Conservation (phyloP, 2,888 invertebrate genomes). For the Abscondita cerata region DNA sequence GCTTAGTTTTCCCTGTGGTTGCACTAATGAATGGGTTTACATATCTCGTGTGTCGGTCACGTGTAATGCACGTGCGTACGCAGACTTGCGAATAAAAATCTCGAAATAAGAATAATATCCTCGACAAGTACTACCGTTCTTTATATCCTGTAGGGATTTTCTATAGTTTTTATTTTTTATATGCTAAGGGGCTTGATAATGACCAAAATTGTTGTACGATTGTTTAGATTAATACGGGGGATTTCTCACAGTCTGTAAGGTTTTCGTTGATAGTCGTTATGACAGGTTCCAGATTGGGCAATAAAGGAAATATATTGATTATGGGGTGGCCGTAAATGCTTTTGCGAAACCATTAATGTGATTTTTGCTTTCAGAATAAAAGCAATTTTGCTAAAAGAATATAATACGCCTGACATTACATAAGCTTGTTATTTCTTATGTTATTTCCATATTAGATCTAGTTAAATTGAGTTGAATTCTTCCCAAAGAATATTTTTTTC, state of each 20-base stretch:
- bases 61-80: slow-evolving; percentile 49
- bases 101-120: slow-evolving; percentile 57
- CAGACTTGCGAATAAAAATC: slow-evolving; percentile 53
- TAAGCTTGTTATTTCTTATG: too few species aligned
- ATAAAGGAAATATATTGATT: slow-evolving; percentile 16
- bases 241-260: slow-evolving; percentile 29
- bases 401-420: too few species aligned
- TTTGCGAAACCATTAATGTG: neutral
- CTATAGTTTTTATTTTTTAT: slow-evolving; percentile 43
- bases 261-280: slow-evolving; percentile 24
- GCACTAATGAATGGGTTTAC: slow-evolving; percentile 62
- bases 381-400: too few species aligned
- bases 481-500: too few species aligned
- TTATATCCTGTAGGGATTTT: slow-evolving; percentile 46
- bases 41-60: slow-evolving; percentile 57
- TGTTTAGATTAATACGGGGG: slow-evolving; percentile 25
- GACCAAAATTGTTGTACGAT: slow-evolving; percentile 25
- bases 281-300: slow-evolving; percentile 22
- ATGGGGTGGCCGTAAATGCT: neutral
- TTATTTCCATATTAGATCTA: too few species aligned
- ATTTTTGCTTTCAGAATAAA: too few species aligned
- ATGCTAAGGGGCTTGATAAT: slow-evolving; percentile 35
- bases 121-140: slow-evolving; percentile 52
- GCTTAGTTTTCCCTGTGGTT: slow-evolving; percentile 58
- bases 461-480: too few species aligned